Evolutionary conservation across 2,888 invertebrate species (phyloP), one percentile per base, ranked within the genome.

Genomic region (Sepiola atlantica): DNA sequence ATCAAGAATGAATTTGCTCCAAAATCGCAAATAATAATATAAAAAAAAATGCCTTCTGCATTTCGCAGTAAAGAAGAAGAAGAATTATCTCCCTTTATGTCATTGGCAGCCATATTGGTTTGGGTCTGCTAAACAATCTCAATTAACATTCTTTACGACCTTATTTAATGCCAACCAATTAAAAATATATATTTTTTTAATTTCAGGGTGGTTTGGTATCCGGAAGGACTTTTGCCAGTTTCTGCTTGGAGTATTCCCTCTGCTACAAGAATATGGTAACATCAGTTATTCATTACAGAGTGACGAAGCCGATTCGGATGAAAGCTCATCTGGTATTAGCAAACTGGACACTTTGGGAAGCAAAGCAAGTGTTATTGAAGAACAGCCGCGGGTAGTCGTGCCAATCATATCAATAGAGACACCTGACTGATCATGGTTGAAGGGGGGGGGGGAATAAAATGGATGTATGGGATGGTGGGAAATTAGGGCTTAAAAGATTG

Each of bases 151-250:
- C 10, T 28, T 28, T 8, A 28, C 21, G 24, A 61, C 61, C 28
- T 61, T 57, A 57, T 57, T 18, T 57, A 20, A 57, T 21, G 21
- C 6, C 57, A 16, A 21, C 20, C 6, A 57, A 24, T 57, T 57
- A 24, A 18, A 24, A 57, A 57, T 61, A 0, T 35, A 6, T 91
- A 1, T 77, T 54, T 94, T 94, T 94, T 95, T 94, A 45, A 96
- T 98, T 98, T 94, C 97, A 99, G 99, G 99, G 99, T 99, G 99
- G 99, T 99, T 99, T 97, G 99, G 99, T 94, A 98, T 99, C 96
- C 98, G 99, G 94, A 99, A 99, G 98, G 99, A 99, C 97, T 99
- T 99, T 97, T 99, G 99, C 97, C 99, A 99, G 96, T 99, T 99
- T 97, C 98, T 99, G n/a, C 98, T 99, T 61, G 98, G 99, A 94